These are phyloP conservation scores for Cephus rjabovi DNA, from an alignment of 2,888 invertebrate species.

Conservation along the genomic window DNA sequence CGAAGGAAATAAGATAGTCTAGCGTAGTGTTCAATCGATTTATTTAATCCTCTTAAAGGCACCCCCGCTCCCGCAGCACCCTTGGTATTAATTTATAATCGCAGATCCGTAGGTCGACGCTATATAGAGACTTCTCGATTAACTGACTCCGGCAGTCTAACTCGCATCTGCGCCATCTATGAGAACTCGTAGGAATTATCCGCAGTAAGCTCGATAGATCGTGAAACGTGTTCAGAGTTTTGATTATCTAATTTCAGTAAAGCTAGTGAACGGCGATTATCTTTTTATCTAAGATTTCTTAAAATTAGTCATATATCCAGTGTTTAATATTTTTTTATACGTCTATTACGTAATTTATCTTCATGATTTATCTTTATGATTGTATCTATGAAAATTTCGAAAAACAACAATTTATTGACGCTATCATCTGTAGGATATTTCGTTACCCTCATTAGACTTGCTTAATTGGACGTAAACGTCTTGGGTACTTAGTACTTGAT, in stretches of 20 bases:
- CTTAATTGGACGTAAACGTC: neutral
- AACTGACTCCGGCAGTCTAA: neutral
- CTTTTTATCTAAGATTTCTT: neutral
- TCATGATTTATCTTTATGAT: neutral
- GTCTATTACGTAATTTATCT: neutral
- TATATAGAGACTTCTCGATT: neutral
- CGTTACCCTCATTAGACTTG: neutral
- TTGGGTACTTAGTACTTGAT: neutral
- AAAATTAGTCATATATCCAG: no score
- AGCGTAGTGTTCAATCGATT: neutral
- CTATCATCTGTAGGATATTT: neutral
- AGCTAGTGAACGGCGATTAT: neutral
- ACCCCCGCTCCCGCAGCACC: no score
- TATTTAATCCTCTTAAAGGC: neutral
- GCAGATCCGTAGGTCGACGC: neutral
- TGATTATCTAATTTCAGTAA: neutral
- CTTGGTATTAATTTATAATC: neutral
- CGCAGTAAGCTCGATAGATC: neutral
- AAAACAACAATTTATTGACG: neutral
- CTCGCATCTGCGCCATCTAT: neutral
- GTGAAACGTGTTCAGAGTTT: neutral
- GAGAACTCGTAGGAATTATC: neutral
- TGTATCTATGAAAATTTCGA: neutral
- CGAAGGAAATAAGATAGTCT: neutral
- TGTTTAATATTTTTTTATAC: no score